phyloP scores from a whole-genome alignment of 2,888 invertebrate species.

The Sinotaia quadrata region DNA sequence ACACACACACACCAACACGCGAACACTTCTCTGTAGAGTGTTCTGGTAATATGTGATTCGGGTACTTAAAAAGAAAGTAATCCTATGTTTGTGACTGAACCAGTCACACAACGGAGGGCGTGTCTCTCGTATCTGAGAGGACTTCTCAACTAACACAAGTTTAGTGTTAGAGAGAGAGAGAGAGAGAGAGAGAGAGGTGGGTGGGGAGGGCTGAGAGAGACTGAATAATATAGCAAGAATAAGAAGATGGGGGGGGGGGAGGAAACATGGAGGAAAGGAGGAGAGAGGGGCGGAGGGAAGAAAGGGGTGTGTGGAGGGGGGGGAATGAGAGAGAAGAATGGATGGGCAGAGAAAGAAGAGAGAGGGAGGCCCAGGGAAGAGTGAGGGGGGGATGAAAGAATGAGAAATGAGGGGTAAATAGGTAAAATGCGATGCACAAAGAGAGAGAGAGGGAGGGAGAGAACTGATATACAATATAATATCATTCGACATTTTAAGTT shows the following conservation, averaged over 20 bases:
- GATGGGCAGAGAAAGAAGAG: neutral
- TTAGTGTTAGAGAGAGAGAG: too few relatives aligned
- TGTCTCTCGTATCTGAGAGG: too few relatives aligned
- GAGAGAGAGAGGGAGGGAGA: neutral
- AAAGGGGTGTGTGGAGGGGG: neutral
- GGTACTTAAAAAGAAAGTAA: too few relatives aligned
- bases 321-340: neutral
- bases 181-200: conserved; percentile 7
- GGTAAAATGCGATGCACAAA: neutral
- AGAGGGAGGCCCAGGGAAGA: neutral
- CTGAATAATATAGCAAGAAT: neutral
- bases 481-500: too few relatives aligned
- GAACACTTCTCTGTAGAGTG: too few relatives aligned
- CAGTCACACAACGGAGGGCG: too few relatives aligned
- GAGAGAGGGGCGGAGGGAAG: neutral
- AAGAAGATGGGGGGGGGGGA: neutral
- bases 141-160: neutral
- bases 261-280: neutral
- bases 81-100: too few relatives aligned
- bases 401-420: neutral
- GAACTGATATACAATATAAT: neutral
- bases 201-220: neutral
- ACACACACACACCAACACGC: neutral
- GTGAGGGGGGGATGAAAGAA: neutral
- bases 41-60: too few relatives aligned